Conservation (phyloP, 2,797 vertebrate genomes). For the Falco naumanni region DNA sequence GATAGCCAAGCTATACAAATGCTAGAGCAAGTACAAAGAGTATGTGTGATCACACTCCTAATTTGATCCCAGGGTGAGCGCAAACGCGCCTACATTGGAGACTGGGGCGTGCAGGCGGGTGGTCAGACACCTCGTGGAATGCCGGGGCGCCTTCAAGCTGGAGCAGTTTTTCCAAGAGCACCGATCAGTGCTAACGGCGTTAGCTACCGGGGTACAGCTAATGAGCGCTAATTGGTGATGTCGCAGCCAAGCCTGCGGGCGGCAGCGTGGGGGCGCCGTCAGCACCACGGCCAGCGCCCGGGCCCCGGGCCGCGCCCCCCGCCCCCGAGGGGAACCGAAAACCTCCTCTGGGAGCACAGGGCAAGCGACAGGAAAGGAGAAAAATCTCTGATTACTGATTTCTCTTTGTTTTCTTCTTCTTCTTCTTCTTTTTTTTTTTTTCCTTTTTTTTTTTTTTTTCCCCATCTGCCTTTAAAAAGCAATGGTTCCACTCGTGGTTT, state of each 20-base stretch:
- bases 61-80: too few relatives aligned
- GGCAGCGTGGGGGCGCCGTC: too few relatives aligned
- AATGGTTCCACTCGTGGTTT: fast-evolving
- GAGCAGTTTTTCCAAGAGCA: fast-evolving
- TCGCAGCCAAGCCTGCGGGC: too few relatives aligned
- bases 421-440: neutral
- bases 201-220: fast-evolving
- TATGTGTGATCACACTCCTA: neutral
- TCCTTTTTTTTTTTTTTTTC: neutral
- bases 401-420: too few relatives aligned
- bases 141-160: neutral
- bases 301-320: neutral
- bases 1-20: neutral
- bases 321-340: too few relatives aligned
- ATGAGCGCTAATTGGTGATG: neutral
- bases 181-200: fast-evolving
- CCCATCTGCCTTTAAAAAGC: neutral
- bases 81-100: fast-evolving
- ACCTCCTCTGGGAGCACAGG: too few relatives aligned
- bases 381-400: neutral
- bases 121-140: fast-evolving
- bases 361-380: neutral
- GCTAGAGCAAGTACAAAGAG: neutral
- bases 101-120: fast-evolving
- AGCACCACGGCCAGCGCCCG: slow-evolving; percentile 47